Conservation (phyloP, 2,113 vertebrate genomes). For the Zosterops borbonicus region DNA sequence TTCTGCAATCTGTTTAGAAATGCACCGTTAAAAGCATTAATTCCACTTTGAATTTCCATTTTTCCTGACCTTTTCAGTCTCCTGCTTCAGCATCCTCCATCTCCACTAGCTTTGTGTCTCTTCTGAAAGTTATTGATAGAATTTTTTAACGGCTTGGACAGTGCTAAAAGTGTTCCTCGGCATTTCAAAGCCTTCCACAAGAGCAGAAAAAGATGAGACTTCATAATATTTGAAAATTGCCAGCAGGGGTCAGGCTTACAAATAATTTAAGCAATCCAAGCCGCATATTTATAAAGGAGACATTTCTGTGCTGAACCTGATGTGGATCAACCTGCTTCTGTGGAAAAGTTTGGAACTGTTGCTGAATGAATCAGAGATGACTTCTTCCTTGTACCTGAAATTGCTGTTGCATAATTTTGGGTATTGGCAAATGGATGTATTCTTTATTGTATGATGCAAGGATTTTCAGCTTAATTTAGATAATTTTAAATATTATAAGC, state of each 20-base stretch:
- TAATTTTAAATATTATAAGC: not conserved
- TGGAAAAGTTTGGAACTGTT: not conserved
- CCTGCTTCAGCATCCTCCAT: not conserved
- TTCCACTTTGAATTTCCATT: slow-evolving; percentile 29
- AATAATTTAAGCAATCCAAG: slow-evolving; percentile 43
- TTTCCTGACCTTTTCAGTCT: slow-evolving; percentile 36
- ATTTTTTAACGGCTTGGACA: not conserved
- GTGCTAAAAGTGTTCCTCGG: not conserved
- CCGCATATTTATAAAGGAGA: slow-evolving; percentile 11
- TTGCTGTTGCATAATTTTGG: not conserved
- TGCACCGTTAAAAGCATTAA: not conserved
- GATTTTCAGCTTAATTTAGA: not conserved
- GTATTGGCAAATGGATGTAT: not conserved
- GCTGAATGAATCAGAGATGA: not conserved
- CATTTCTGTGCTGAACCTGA: not conserved
- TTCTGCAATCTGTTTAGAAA: slow-evolving; percentile 9
- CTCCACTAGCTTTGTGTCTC: not conserved
- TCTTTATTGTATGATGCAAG: not conserved
- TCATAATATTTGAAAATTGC: slow-evolving; percentile 30
- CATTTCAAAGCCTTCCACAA: not conserved
- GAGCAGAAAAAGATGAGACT: not conserved
- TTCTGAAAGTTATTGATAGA: slow-evolving; percentile 5
- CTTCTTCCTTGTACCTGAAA: not conserved
- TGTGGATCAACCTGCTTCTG: not conserved
- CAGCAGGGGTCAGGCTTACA: slow-evolving; percentile 67